Evolutionary conservation across 2,113 vertebrate genomes (phyloP), one percentile per base, ranked within the genome.

Genomic region (Mastomys coucha): DNA sequence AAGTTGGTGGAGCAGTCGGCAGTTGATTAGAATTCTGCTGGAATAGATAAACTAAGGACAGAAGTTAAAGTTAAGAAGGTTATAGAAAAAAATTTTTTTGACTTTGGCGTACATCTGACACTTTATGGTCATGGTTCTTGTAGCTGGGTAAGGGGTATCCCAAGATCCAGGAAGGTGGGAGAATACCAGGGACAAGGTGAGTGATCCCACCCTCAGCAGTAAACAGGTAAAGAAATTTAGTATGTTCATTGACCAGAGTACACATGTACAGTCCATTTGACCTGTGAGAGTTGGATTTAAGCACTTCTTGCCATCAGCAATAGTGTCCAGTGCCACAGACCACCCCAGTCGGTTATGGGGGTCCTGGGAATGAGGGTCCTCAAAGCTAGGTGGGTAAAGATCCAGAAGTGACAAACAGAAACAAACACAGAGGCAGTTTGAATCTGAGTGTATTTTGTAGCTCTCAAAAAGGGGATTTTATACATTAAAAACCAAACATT

Each of bases 141-240:
- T 51, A 78, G 45, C 2, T 51, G 76, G 28, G 5, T 8, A 78
- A 78, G 28, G 3, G 4, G 28, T 33, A 1, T 78, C 7, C 16
- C 76, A 78, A 78, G 28, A 51, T 24, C 12, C 8, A 24, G n/a
- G 2, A 77, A 60, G 1, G 17, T 5, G 20, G 20, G 19, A 60
- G 19, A 60, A 20, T 0, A 60, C 24, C 9, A 65, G 24, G 8
- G 24, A 65, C 0, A 33, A 0, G 0, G 28, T 14, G 45, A 17
- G 28, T 51, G 14, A 19, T 78, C 14, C 28, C 28, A 78, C 14
- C 14, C 76, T 51, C 76, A 51, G 28, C 13, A 31, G 31, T 78
- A 51, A 78, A 16, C 28, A 78, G 13, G 14, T 51, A 19, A 28
- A 7, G 28, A 78, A 78, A 8, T 69, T 36, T 12, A 33, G 12